Evolutionary conservation across 2,888 invertebrate species (phyloP).

Genomic region (Ophion ventricosus): DNA sequence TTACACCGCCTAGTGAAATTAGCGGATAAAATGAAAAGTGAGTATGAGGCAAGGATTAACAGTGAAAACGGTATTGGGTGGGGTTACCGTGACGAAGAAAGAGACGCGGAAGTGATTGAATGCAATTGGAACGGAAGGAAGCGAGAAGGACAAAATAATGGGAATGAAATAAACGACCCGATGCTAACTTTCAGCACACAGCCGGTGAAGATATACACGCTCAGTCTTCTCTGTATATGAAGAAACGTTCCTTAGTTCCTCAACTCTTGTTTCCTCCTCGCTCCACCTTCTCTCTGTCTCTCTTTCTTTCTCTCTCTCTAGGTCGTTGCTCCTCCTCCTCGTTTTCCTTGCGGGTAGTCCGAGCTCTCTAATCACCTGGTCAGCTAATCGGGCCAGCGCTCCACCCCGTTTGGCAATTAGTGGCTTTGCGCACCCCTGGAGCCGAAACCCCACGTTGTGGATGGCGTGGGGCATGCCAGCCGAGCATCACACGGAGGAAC

Average conservation of each 20-base stretch:
- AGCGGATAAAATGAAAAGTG: constrained; percentile 8
- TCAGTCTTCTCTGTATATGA: not conserved
- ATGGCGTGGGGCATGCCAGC: constrained; percentile 43
- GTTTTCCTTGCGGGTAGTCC: constrained; percentile 42
- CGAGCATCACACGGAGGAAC: constrained; percentile 55
- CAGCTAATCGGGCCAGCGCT: constrained; percentile 62
- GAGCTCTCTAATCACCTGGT: constrained; percentile 65
- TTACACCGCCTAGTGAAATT: constrained; percentile 46
- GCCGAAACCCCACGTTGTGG: constrained; percentile 20
- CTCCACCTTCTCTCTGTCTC: not conserved
- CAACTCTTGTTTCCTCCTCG: not conserved
- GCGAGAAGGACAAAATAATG: constrained; percentile 50
- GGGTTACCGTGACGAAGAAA: constrained; percentile 20
- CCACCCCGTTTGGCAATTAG: constrained; percentile 66
- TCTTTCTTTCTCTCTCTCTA: constrained; percentile 17
- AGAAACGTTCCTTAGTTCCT: constrained; percentile 13
- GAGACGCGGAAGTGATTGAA: constrained; percentile 25
- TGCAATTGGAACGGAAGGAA: constrained; percentile 42
- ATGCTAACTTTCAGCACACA: not conserved
- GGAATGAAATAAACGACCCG: constrained; percentile 15
- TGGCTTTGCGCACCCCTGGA: constrained; percentile 50
- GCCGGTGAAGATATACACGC: not conserved
- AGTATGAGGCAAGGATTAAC: constrained; percentile 20
- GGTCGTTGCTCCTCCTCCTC: constrained; percentile 20
- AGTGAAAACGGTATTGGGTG: not conserved